Base-by-base conservation (phyloP, 2,888 invertebrate species). In the Antheraea assamensis region DNA sequence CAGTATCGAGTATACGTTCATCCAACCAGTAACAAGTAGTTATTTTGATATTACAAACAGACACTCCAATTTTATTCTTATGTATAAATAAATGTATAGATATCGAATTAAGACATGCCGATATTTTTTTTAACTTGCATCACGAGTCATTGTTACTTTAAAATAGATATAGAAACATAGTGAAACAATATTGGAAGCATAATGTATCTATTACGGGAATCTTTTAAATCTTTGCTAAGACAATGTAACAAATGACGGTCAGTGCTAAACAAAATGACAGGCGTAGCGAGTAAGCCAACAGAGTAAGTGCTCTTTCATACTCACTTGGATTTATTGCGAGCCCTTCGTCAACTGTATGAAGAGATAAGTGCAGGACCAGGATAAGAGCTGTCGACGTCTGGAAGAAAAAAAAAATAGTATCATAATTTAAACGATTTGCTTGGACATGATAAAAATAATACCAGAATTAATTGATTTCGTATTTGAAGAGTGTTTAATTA, bases 281-380 rank as follows among this genome's bases (percentile, higher is more conserved):
- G 73, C 71, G 71, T 66, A 74, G 73, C 75, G 71, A 75, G 58
- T 35, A 73, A 73, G 73, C 70, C 58, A 73, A 55, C 49, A 24
- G n/a, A 68, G 35, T 68, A 73, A 81, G 76, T 79, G 81, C 78
- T 80, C 78, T 79, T 80, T 77, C 78, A 79, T 82, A 88, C 93
- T 92, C 86, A 94, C 94, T 92, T 72, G 94, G 94, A 89, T 94
- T 92, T 85, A 94, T 90, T 70, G 94, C 94, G 77, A 87, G 87
- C 72, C 94, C 93, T 85, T 93, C 92, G 83, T 94, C 93, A 81
- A 94, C 92, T 75, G 93, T 93, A 83, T 93, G 91, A 73, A 94
- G 90, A 83, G 94, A 94, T 88, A 93, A 87, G 85, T 94, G 94
- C 71, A 94, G 84, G 8, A 93, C 87, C 77, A 94, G 87, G 81